Evolutionary conservation across 2,113 vertebrate species (phyloP).

Genomic region (Marmota monax): DNA sequence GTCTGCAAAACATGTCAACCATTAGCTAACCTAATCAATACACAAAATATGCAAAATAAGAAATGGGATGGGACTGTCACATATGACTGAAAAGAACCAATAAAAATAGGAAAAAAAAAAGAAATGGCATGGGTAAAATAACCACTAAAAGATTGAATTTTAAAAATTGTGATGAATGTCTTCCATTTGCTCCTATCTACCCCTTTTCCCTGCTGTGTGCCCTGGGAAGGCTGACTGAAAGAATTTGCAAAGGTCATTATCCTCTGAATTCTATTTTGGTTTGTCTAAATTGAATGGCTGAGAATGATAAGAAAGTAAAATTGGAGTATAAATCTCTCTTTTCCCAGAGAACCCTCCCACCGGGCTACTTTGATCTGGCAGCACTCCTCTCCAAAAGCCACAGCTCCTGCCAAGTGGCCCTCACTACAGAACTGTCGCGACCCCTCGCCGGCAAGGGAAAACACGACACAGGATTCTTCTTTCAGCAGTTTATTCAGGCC

Average conservation of each 20-base stretch:
- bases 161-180: background rate
- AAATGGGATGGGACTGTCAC: background rate
- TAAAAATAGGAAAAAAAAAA: too few relatives aligned
- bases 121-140: background rate
- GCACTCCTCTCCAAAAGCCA: background rate
- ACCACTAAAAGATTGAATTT: background rate
- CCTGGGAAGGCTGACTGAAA: background rate
- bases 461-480: too few relatives aligned
- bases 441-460: too few relatives aligned
- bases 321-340: background rate
- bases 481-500: too few relatives aligned
- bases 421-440: background rate
- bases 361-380: background rate
- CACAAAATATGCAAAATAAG: conserved; percentile 1
- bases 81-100: too few relatives aligned
- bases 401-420: background rate
- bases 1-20: background rate
- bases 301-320: background rate
- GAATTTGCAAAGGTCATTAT: background rate
- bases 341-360: background rate
- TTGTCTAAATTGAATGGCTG: conserved; percentile 33
- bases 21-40: background rate
- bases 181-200: background rate
- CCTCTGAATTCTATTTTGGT: background rate
- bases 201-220: background rate